Percentiles rank a stretch among this genome's conserved stretches.
These are phyloP conservation scores for Poeciliopsis paucimaculata DNA, from an alignment of 2,797 vertebrate species.

Conservation along the genomic window DNA sequence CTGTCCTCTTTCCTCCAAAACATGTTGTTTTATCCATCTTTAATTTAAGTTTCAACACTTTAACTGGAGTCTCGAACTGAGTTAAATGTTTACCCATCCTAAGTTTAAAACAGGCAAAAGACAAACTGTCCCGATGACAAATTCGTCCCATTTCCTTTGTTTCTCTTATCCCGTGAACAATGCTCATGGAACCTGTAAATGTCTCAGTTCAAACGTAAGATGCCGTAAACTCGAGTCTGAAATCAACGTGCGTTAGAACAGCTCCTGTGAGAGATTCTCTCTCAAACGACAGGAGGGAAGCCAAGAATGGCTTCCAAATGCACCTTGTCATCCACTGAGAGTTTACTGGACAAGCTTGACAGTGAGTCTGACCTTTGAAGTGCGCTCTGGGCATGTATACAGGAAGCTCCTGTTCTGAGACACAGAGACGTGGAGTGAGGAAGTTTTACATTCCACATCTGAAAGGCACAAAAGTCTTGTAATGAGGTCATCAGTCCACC, in stretches of 20 bases:
- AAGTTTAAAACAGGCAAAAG: background rate
- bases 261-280: conserved; percentile 31
- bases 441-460: conserved; percentile 74
- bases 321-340: conserved; percentile 33
- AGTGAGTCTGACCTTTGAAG: conserved; percentile 58
- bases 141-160: conserved; percentile 28
- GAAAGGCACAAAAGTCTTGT: conserved; percentile 56
- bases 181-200: conserved; percentile 33
- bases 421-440: conserved; percentile 54
- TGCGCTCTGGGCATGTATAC: conserved; percentile 42
- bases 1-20: background rate
- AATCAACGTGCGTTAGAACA: conserved; percentile 11
- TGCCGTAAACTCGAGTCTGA: conserved; percentile 29
- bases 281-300: conserved; percentile 30
- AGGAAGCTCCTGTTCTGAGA: conserved; percentile 68
- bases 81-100: background rate
- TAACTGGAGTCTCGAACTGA: background rate
- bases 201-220: conserved; percentile 39
- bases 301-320: conserved; percentile 41
- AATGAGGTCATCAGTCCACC: conserved; percentile 52
- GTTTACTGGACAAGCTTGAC: conserved; percentile 49
- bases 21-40: background rate
- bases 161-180: conserved; percentile 25
- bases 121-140: conserved; percentile 10
- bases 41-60: background rate